phyloP scores from a whole-genome alignment of 2,888 invertebrate species.

The Sthenelais limicola region DNA sequence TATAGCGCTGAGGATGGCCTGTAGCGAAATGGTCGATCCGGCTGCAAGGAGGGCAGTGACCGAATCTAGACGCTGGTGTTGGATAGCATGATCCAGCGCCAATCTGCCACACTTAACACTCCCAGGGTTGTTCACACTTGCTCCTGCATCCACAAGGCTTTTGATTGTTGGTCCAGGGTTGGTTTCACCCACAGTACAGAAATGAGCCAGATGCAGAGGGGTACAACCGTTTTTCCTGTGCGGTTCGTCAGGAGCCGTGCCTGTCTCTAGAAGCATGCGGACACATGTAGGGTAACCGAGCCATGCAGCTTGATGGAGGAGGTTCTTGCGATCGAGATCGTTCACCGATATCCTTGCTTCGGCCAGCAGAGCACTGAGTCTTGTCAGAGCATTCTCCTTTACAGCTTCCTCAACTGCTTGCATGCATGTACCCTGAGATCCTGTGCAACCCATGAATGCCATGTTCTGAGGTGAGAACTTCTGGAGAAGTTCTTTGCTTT shows the following conservation, averaged over 20 bases:
- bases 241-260: conserved; percentile 48
- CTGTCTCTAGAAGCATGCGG: conserved; percentile 48
- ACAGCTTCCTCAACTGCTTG: conserved; percentile 51
- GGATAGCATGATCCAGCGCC: conserved; percentile 52
- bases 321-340: conserved; percentile 46
- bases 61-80: conserved; percentile 51
- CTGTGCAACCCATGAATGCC: conserved; percentile 50
- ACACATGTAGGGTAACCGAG: conserved; percentile 52
- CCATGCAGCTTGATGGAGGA: conserved; percentile 54
- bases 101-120: conserved; percentile 49
- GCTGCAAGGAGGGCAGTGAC: conserved; percentile 21
- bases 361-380: conserved; percentile 46
- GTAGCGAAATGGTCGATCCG: conserved; percentile 42
- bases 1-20: conserved; percentile 50
- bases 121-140: conserved; percentile 51
- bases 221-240: conserved; percentile 55
- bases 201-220: conserved; percentile 54
- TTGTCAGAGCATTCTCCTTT: conserved; percentile 47
- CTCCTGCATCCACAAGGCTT: conserved; percentile 50
- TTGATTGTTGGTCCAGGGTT: conserved; percentile 49
- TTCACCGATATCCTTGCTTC: conserved; percentile 37
- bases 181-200: conserved; percentile 53
- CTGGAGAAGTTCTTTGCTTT: too few relatives aligned
- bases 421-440: conserved; percentile 49
- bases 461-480: conserved; percentile 38